Conservation (phyloP, 2,888 invertebrate species). For the Callosobruchus maculatus region DNA sequence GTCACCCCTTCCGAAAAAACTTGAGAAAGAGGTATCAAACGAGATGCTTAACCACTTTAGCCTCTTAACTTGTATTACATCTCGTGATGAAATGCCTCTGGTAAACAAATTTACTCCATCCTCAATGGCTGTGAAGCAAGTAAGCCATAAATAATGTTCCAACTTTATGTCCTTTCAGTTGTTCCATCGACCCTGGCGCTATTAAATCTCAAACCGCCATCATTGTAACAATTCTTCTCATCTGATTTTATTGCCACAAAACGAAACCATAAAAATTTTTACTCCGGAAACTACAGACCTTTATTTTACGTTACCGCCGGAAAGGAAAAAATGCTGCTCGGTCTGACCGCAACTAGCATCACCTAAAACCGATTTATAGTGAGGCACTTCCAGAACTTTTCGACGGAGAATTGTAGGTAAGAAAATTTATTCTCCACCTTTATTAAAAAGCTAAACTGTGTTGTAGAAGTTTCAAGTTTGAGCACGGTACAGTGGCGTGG, state of each 20-base stretch:
- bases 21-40: too few species aligned
- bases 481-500: neutral
- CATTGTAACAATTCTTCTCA: neutral
- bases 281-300: neutral
- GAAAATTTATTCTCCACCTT: neutral
- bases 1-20: too few species aligned
- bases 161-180: too few species aligned
- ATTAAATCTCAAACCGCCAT: neutral
- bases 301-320: neutral
- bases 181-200: neutral
- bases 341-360: neutral
- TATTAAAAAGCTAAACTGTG: neutral
- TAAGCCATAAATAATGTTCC: too few species aligned
- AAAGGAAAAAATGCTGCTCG: neutral
- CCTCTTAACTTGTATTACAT: too few species aligned
- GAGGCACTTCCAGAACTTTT: neutral
- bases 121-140: too few species aligned
- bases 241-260: neutral
- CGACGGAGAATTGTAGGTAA: neutral
- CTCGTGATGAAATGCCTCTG: too few species aligned
- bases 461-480: neutral
- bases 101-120: too few species aligned
- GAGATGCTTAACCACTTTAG: too few species aligned
- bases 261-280: neutral
- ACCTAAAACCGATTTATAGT: neutral